phyloP scores from a whole-genome alignment of 2,797 vertebrate genomes.

The Steatocranus sp. region DNA sequence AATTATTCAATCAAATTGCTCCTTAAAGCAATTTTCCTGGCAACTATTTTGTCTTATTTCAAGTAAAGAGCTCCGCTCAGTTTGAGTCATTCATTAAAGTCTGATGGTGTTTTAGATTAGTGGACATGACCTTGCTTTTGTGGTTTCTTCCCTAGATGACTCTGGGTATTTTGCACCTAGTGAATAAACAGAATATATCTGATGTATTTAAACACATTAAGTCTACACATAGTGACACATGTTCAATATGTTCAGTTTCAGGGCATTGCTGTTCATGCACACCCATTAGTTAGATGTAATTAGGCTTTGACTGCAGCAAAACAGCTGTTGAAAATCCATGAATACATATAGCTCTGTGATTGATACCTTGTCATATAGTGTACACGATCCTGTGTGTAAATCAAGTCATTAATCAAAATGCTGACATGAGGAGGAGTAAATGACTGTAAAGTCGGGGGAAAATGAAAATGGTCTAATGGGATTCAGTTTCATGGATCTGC shows the following conservation, averaged over 20 bases:
- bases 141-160: slow-evolving; percentile 1
- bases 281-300: slow-evolving; percentile 52
- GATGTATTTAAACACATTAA: slow-evolving; percentile 8
- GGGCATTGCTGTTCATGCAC: slow-evolving; percentile 28
- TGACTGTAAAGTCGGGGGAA: slow-evolving; percentile 17
- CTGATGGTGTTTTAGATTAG: slow-evolving; percentile 33
- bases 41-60: slow-evolving; percentile 25
- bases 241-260: slow-evolving; percentile 32
- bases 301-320: slow-evolving; percentile 25
- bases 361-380: slow-evolving; percentile 41
- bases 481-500: slow-evolving; percentile 29
- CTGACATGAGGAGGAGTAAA: slow-evolving; percentile 21
- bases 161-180: neutral
- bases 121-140: slow-evolving; percentile 5
- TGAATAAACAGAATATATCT: slow-evolving; percentile 4
- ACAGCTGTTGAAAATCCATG: slow-evolving; percentile 29
- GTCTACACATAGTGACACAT: slow-evolving; percentile 23
- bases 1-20: slow-evolving; percentile 62
- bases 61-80: slow-evolving; percentile 1
- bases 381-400: slow-evolving; percentile 29
- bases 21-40: slow-evolving; percentile 42
- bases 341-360: slow-evolving; percentile 41
- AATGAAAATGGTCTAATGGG: slow-evolving; percentile 6
- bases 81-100: slow-evolving; percentile 27
- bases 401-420: slow-evolving; percentile 53